Conservation (phyloP, 2,113 vertebrate species). For the Bos indicus region DNA sequence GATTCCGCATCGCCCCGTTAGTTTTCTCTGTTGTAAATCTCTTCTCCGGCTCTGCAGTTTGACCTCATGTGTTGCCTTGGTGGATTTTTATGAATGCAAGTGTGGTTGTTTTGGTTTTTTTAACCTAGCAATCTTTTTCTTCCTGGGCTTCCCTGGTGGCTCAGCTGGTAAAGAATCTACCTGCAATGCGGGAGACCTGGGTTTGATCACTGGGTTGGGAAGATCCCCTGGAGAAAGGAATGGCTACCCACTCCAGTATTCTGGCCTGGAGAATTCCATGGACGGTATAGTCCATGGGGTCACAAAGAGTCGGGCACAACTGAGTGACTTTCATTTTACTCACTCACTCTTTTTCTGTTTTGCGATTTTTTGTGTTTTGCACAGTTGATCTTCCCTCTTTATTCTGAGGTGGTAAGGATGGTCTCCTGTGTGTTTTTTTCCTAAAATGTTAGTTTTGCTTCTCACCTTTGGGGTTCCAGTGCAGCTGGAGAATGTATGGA, state of each 20-base stretch:
- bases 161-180: not conserved
- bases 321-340: not conserved
- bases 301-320: fast-evolving
- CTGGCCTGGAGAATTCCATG: not conserved
- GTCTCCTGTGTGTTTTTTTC: no score
- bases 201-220: not conserved
- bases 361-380: not conserved
- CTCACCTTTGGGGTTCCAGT: no score
- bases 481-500: not conserved
- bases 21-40: not conserved
- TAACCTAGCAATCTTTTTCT: not conserved
- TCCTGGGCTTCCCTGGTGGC: not conserved
- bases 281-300: not conserved
- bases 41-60: not conserved
- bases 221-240: not conserved
- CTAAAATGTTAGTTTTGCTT: not conserved
- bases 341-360: fast-evolving
- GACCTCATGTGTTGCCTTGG: not conserved
- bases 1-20: not conserved
- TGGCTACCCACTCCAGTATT: fast-evolving
- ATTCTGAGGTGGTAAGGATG: not conserved
- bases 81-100: not conserved
- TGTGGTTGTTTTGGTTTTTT: not conserved
- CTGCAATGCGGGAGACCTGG: not conserved
- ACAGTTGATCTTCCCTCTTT: not conserved